Percentiles rank a stretch among this genome's conserved stretches.
Evolutionary conservation across 2,797 vertebrate species (phyloP).

Genomic region (Poeciliopsis paucimaculata): DNA sequence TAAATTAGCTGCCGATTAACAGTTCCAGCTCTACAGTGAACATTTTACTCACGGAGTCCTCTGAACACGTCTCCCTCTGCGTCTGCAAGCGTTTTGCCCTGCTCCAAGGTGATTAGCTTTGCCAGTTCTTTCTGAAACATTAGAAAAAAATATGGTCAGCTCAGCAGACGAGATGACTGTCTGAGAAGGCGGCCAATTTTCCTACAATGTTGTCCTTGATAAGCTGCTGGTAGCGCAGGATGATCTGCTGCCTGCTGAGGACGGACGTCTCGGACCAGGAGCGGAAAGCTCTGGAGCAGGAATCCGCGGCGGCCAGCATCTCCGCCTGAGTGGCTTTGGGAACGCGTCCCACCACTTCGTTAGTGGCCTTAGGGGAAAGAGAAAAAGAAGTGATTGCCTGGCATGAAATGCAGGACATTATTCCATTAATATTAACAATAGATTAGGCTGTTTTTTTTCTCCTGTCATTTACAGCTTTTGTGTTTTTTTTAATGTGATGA

Average conservation of each 20-base stretch:
- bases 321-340: constrained; percentile 92
- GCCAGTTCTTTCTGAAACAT: constrained; percentile 93
- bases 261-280: constrained; percentile 94
- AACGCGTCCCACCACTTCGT: constrained; percentile 90
- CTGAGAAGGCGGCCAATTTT: neutral
- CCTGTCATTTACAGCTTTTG: constrained; percentile 25
- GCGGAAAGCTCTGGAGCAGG: constrained; percentile 87
- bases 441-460: neutral
- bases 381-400: constrained; percentile 22
- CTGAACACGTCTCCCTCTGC: constrained; percentile 98
- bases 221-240: constrained; percentile 95
- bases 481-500: constrained; percentile 12
- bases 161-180: neutral
- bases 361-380: constrained; percentile 87
- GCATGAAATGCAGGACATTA: constrained; percentile 15
- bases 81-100: constrained; percentile 98
- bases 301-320: constrained; percentile 91
- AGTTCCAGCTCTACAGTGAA: no score
- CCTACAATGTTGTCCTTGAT: constrained; percentile 97
- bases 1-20: no score
- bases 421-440: constrained; percentile 44
- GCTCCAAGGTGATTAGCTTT: constrained; percentile 92
- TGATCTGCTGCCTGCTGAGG: constrained; percentile 93
- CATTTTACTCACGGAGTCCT: constrained; percentile 91
- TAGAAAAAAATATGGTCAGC: neutral